These are phyloP conservation scores for Notarius lentiginosus DNA, from an alignment of 2,113 vertebrate genomes.

Conservation along the genomic window DNA sequence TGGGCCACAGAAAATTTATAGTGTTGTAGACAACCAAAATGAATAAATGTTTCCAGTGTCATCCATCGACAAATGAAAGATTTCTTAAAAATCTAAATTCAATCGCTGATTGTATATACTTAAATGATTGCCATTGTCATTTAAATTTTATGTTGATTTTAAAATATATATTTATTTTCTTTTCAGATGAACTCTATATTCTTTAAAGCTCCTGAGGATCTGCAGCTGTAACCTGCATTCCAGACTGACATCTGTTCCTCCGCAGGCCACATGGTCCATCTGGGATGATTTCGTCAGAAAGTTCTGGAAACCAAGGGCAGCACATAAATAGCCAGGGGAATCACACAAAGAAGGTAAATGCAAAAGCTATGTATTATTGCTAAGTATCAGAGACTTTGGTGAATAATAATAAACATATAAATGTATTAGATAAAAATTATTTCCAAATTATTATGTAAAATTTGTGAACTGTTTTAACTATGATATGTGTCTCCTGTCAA, in stretches of 20 bases:
- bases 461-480: no score
- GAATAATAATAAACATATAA: no score
- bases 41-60: not conserved
- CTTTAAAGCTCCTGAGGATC: not conserved
- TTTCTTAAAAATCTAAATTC: not conserved
- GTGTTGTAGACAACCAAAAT: not conserved
- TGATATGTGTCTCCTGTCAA: no score
- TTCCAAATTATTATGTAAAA: no score
- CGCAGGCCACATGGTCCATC: not conserved
- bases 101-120: not conserved
- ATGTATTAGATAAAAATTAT: no score
- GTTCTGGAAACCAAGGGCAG: not conserved
- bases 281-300: conserved; percentile 8
- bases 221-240: not conserved
- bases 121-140: not conserved
- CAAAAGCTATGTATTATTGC: not conserved
- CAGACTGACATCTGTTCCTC: conserved; percentile 7
- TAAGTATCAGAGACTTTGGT: not conserved
- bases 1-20: not conserved
- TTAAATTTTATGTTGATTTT: no score
- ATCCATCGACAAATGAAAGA: not conserved
- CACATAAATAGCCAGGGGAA: not conserved
- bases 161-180: no score
- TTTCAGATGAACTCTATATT: not conserved
- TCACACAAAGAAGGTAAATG: not conserved